phyloP scores from a whole-genome alignment of 2,113 vertebrate species.

The Otolemur garnettii region DNA sequence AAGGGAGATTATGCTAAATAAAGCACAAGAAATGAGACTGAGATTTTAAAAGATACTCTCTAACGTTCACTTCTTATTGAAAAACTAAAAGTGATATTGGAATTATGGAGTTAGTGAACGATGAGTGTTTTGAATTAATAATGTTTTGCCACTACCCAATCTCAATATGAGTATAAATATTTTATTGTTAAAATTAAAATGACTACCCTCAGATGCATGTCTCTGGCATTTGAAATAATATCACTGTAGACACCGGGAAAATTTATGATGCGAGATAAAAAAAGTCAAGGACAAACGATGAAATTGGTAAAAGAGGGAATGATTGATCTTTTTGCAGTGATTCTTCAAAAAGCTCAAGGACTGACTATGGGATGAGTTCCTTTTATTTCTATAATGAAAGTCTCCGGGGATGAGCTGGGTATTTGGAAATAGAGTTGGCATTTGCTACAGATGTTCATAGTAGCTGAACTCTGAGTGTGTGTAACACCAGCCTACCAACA shows the following conservation, averaged over 20 bases:
- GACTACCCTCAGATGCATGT: neutral
- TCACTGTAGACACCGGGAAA: neutral
- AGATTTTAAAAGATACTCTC: neutral
- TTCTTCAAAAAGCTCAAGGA: slow-evolving; percentile 19
- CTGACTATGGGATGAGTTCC: neutral
- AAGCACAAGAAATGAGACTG: neutral
- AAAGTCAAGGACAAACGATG: neutral
- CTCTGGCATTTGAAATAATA: neutral
- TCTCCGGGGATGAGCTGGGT: neutral
- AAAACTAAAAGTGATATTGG: neutral
- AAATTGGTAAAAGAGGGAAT: slow-evolving; percentile 19
- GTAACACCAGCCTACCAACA: neutral
- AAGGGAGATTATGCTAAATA: neutral
- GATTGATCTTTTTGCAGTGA: neutral
- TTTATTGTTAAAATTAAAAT: slow-evolving; percentile 49
- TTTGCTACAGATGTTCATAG: neutral
- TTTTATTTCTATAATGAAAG: slow-evolving; percentile 28
- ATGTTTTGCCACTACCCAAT: neutral
- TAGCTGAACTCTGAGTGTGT: neutral
- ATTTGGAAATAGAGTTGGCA: neutral
- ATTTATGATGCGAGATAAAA: slow-evolving; percentile 47
- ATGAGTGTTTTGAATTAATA: neutral
- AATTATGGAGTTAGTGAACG: neutral
- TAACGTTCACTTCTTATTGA: neutral
- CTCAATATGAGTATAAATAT: neutral